Evolutionary conservation across 1,140 invertebrate species (phyloP), one percentile per base, ranked within the genome.

Genomic region (Diplogasteroides magnus): DNA sequence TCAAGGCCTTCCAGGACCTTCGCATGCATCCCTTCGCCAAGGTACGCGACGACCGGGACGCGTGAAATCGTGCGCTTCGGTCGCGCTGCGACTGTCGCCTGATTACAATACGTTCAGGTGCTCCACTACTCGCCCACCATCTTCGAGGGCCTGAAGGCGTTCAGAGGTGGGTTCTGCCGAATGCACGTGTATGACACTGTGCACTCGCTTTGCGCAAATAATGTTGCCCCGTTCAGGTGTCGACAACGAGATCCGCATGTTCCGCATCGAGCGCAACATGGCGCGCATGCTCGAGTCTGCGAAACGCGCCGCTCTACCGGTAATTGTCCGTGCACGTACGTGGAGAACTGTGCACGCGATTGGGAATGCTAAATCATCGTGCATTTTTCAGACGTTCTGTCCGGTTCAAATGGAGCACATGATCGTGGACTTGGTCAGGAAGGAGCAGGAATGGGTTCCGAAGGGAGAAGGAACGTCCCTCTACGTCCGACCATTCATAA

Each of bases 121-220:
- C 25, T 68, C 13, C 23, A 60, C 23, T 64, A 32, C 27, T n/a
- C 57, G 64, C 80, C 80, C 63, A 84, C 97, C 93, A 84, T 97
- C 69, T 98, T 97, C 81, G 95, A 98, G 88, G 94, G 95, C 55
- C 88, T 97, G 88, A 98, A 98, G 85, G 93, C 93, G 0, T 97
- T 92, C 82, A 87, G 92, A 80, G 92, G 37, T 48, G 19, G 6
- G 6, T 6, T 19, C 19, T 48, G 37, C 6, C n/a, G n/a, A n/a
- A n/a, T n/a, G n/a, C n/a, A n/a, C n/a, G n/a, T n/a, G n/a, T n/a
- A n/a, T n/a, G n/a, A n/a, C n/a, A n/a, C n/a, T 48, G 6, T 48
- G 6, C 19, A 19, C 6, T 48, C 37, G 6, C 19, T 48, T 6
- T 48, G 19, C 6, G 6, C 37, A 48, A 19, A 48, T 48, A 6